Percentiles rank a stretch among this genome's conserved stretches.
phyloP scores from a whole-genome alignment of 2,797 vertebrate species.

The Gallinago solitaria region DNA sequence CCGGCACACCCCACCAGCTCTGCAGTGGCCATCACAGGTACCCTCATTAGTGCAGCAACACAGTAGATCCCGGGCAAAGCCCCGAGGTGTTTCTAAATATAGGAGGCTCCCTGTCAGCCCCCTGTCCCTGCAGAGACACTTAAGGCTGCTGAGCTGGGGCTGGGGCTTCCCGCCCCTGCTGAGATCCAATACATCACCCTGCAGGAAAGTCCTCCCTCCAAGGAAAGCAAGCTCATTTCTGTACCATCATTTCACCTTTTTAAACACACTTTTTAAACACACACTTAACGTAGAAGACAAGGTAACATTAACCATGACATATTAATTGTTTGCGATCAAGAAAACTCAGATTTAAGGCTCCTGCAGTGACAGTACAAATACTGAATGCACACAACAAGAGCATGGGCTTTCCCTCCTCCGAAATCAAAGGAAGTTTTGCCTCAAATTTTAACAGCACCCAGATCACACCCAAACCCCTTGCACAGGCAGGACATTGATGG shows the following conservation, averaged over 20 bases:
- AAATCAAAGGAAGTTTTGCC: background rate
- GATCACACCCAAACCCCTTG: background rate
- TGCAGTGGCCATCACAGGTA: background rate
- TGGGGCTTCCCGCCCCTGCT: background rate
- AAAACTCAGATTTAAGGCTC: slow-evolving; percentile 7
- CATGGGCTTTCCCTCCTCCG: background rate
- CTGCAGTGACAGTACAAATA: background rate
- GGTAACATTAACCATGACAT: background rate
- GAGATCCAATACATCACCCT: background rate
- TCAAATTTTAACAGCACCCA: background rate
- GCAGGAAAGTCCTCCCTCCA: background rate
- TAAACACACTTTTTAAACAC: too few species aligned
- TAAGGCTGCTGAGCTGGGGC: background rate
- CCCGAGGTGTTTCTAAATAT: slow-evolving; percentile 18
- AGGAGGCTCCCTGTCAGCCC: background rate
- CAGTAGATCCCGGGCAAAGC: background rate
- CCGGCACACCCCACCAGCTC: background rate
- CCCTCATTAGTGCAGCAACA: background rate
- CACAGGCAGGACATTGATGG: fast-evolving
- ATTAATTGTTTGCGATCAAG: background rate
- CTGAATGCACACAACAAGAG: background rate
- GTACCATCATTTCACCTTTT: background rate
- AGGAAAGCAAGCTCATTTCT: background rate
- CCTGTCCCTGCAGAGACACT: background rate
- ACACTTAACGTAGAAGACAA: background rate